Conservation (phyloP, 2,113 vertebrate genomes). For the Garra rufa region DNA sequence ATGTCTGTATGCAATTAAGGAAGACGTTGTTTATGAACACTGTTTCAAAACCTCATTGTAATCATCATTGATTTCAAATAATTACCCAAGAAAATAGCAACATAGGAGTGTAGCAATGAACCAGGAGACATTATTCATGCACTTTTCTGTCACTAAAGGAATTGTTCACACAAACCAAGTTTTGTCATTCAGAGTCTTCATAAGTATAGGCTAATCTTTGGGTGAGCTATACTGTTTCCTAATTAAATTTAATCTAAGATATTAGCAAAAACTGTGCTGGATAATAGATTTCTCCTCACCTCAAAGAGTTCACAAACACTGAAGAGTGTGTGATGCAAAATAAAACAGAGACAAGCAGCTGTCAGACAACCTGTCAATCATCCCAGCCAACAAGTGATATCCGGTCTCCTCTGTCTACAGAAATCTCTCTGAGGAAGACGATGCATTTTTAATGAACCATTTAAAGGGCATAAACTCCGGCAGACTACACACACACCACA, state of each 20-base stretch:
- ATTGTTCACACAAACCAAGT: not conserved
- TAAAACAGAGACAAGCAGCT: not conserved
- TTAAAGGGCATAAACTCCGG: slow-evolving; percentile 45
- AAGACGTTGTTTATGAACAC: not conserved
- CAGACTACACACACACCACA: slow-evolving; percentile 30
- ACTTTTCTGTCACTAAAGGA: not conserved
- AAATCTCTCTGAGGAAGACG: slow-evolving; percentile 8
- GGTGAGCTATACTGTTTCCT: not conserved
- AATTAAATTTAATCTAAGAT: not conserved
- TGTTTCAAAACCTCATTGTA: not conserved
- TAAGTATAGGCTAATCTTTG: not conserved
- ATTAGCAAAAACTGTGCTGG: not conserved
- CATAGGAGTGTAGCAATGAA: not conserved
- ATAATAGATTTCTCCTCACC: not conserved
- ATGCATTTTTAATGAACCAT: slow-evolving; percentile 50
- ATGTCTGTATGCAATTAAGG: not conserved
- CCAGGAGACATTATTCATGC: not conserved
- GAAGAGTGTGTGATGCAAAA: not conserved
- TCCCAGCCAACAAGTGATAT: not conserved
- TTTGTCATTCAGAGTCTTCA: not conserved
- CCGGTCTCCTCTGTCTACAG: slow-evolving; percentile 7
- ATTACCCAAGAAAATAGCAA: not conserved
- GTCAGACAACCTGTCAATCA: slow-evolving; percentile 12
- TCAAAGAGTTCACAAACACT: not conserved
- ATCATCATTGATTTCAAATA: not conserved